phyloP scores from a whole-genome alignment of 2,797 vertebrate genomes.

The Fistularia commersonii region DNA sequence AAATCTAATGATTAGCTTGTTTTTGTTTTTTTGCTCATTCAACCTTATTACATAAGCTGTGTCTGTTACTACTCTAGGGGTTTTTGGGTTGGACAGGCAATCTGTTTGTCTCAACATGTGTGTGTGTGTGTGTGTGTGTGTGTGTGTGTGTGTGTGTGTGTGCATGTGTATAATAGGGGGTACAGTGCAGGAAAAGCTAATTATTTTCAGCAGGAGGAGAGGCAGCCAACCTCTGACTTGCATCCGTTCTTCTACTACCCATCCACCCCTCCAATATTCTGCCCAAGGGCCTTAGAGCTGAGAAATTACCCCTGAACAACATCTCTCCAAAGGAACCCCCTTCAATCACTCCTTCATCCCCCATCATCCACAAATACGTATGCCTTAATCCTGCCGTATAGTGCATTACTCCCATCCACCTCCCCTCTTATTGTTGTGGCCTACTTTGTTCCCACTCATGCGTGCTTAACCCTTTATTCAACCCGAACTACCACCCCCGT shows the following conservation, averaged over 20 bases:
- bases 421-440: constrained; percentile 62
- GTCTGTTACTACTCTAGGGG: constrained; percentile 50
- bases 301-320: constrained; percentile 39
- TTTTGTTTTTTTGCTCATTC: constrained; percentile 59
- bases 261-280: constrained; percentile 18
- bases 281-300: constrained; percentile 21
- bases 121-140: constrained; percentile 19
- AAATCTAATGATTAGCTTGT: constrained; percentile 54
- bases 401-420: constrained; percentile 17
- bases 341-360: neutral
- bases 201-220: constrained; percentile 46
- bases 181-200: constrained; percentile 32
- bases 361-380: constrained; percentile 8
- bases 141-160: constrained; percentile 15
- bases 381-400: constrained; percentile 36
- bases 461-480: constrained; percentile 71
- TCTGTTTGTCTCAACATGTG: constrained; percentile 27
- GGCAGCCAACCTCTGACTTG: constrained; percentile 40
- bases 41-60: constrained; percentile 59
- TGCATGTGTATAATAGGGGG: constrained; percentile 9
- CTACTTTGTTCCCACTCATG: constrained; percentile 72
- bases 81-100: constrained; percentile 30
- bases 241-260: neutral
- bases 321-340: constrained; percentile 12
- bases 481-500: constrained; percentile 16